Evolutionary conservation across 1,140 invertebrate genomes (phyloP).

Genomic region (Goniozus legneri): DNA sequence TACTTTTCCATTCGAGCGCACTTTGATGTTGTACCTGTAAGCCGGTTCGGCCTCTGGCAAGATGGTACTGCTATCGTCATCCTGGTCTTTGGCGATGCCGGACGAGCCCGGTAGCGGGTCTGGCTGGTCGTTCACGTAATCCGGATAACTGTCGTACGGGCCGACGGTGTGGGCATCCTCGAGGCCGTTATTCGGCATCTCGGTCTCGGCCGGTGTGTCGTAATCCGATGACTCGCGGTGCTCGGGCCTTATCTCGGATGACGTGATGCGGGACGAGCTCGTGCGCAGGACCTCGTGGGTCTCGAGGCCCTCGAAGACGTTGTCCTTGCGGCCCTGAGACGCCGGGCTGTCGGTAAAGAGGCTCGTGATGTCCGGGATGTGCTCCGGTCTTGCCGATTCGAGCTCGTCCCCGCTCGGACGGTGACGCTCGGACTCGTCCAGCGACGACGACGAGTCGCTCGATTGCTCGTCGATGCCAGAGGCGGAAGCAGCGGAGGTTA

Average conservation of each 20-base stretch:
- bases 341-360: conserved; percentile 37
- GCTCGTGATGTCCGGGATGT: conserved; percentile 45
- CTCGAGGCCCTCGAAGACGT: conserved; percentile 42
- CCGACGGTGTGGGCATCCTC: conserved; percentile 43
- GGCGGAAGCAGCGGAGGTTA: conserved; percentile 26
- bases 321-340: conserved; percentile 32
- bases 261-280: conserved; percentile 11
- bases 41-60: conserved; percentile 48
- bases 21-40: conserved; percentile 52
- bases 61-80: conserved; percentile 49
- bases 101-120: conserved; percentile 19
- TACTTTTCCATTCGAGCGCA: conserved; percentile 53
- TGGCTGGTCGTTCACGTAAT: conserved; percentile 42
- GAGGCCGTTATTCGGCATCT: conserved; percentile 34
- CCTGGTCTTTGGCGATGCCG: conserved; percentile 37
- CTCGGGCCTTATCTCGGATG: conserved; percentile 27
- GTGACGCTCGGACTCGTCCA: conserved; percentile 9
- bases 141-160: conserved; percentile 43
- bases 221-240: conserved; percentile 30
- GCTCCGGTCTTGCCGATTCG: conserved; percentile 24
- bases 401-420: conserved; percentile 9
- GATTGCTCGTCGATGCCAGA: conserved; percentile 20
- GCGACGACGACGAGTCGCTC: conserved; percentile 8
- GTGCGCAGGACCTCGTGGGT: conserved; percentile 41
- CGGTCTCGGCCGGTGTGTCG: conserved; percentile 23